Base-by-base conservation (phyloP, 2,888 invertebrate genomes). In the Luperina nickerlii region DNA sequence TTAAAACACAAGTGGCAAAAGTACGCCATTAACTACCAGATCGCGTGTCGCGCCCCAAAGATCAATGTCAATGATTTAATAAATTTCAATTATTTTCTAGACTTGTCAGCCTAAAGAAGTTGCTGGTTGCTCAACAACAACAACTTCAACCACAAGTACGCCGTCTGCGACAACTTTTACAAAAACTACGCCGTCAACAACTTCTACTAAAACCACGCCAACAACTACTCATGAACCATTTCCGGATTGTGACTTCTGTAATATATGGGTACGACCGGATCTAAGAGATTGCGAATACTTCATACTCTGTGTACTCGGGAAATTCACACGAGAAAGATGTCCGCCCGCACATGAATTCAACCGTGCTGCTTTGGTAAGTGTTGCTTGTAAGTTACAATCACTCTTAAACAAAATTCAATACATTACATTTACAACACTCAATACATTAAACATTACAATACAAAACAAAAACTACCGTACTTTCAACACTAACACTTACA, bases 91-190 rank as follows among this genome's bases (percentile, higher is more conserved):
- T 11, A 1, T 45, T 66, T 82, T 76, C 24, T 51, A 81, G 81
- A 0, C 0, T 0, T 81, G 81, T 62, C 24, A 20, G 38, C 83
- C 81, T 13, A 69, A 74, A 54, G 51, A 45, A 6, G 0, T 1
- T 45, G 82, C 82, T 0, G 76, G 69, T 18, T 82, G 82, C 45
- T 32, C 32, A 9, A 48, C 4, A 24, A 60, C 79, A 20, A 80
- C 67, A 0, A 54, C 72, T 9, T 38, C 70, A 18, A 79, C 79
- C 0, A 60, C 78, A 63, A 62, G 1, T 32, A 15, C 24, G 15
- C 42, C 67, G 2, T 65, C 63, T 20, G 57, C 76, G 3, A 70
- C 71, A 9, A 62, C 72, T 6, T 45, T 27, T 45, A 48, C 45
- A 3, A 27, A 11, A 13, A 45, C 62, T 0, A 45, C 51, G 4